Percentiles rank a stretch among this genome's conserved stretches.
Conservation (phyloP, 2,113 vertebrate genomes). For the Archocentrus centrarchus region DNA sequence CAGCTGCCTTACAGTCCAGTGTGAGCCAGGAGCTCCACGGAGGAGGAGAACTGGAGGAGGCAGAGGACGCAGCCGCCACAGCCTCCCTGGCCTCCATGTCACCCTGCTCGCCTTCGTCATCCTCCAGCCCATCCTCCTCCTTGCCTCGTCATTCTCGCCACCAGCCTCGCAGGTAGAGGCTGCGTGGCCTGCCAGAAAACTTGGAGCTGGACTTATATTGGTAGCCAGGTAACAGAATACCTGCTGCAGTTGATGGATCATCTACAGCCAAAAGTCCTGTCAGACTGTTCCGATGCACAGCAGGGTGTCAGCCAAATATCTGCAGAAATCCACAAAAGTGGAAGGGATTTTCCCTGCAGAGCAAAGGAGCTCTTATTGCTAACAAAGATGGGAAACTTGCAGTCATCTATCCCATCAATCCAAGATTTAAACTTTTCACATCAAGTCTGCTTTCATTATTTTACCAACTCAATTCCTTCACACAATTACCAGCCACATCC, state of each 20-base stretch:
- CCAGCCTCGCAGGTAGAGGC: slow-evolving; percentile 88
- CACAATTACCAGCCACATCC: slow-evolving; percentile 9
- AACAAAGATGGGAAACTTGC: slow-evolving; percentile 1
- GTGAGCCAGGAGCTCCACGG: slow-evolving; percentile 96
- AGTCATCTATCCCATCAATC: neutral
- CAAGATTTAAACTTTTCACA: neutral
- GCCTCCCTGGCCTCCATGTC: slow-evolving; percentile 81
- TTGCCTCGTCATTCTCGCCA: slow-evolving; percentile 86
- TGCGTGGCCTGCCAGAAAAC: neutral
- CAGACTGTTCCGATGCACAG: slow-evolving; percentile 17
- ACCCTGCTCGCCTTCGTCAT: slow-evolving; percentile 63
- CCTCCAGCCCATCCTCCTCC: slow-evolving; percentile 74
- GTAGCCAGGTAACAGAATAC: neutral
- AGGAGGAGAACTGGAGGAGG: slow-evolving; percentile 90
- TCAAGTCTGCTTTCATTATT: neutral
- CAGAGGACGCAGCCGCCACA: slow-evolving; percentile 90
- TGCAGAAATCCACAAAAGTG: neutral
- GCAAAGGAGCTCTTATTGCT: neutral
- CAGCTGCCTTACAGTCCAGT: slow-evolving; percentile 96
- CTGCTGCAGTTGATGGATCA: slow-evolving; percentile 28
- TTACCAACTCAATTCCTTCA: neutral
- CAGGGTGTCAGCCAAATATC: slow-evolving; percentile 17
- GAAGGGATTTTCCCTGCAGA: neutral
- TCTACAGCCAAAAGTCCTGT: slow-evolving; percentile 9
- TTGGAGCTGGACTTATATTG: neutral